Evolutionary conservation across 1,140 invertebrate species (phyloP), one percentile per base, ranked within the genome.

Genomic region (Papilio glaucus): DNA sequence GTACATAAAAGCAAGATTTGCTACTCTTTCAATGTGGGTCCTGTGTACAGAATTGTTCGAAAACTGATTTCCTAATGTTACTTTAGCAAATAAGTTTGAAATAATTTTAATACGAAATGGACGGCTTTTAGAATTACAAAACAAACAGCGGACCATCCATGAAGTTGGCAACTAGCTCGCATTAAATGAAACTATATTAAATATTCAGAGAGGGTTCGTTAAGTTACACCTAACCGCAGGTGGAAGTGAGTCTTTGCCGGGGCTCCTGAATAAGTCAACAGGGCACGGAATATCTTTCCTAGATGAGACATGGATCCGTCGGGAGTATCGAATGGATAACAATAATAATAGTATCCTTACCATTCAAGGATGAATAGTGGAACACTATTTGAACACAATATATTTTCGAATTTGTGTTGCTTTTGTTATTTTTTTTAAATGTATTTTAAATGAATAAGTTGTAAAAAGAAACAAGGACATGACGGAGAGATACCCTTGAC

Each of bases 141-240:
- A 86, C 82, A 84, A 83, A 80, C 78, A 74, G 72, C 53, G 63
- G 77, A 65, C 78, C 72, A 82, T 80, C 82, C 74, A 74, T 71
- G 75, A 81, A 86, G 82, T 86, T 84, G 72, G 77, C 80, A 87
- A 88, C 82, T 87, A 90, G 85, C 83, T 85, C 73, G 79, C 82
- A 91, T 92, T 92, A 90, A 92, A 90, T 79, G 89, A 88, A 91
- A 90, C 82, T 87, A 77, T 89, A 91, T 93, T 90, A 93, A 93
- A 91, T 83, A 93, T 93, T 91, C 88, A 92, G 76, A 57, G 84
- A 80, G 87, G 84, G 86, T 90, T 88, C 86, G 89, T 88, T 91
- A 91, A 92, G 85, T 90, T 90, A 89, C 85, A 89, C 87, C 84
- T 86, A 85, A 92, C 90, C 89, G 84, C 87, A 89, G 85, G 80